Conservation (phyloP, 2,888 invertebrate species). For the Apomyelois bistriatella region DNA sequence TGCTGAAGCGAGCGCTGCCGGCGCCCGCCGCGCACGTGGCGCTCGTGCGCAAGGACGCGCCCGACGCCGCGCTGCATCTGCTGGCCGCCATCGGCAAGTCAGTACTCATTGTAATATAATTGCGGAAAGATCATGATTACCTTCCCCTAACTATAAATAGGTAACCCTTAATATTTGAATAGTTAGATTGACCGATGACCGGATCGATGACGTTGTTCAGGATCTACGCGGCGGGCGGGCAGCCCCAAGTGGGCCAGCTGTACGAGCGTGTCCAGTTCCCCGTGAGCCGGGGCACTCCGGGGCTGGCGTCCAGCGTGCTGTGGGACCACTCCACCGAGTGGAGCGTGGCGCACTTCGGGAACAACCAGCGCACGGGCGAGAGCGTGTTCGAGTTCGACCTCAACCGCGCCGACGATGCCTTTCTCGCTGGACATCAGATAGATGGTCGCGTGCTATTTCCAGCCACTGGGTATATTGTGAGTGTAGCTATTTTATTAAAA, state of each 20-base stretch:
- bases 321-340: constrained; percentile 97
- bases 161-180: too few relatives aligned
- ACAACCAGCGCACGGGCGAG: constrained; percentile 85
- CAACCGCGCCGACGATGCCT: constrained; percentile 85
- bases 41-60: constrained; percentile 83
- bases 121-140: too few relatives aligned
- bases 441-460: constrained; percentile 97
- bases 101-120: too few relatives aligned
- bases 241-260: constrained; percentile 84
- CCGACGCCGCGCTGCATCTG: constrained; percentile 81
- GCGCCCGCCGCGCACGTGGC: background rate
- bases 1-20: constrained; percentile 82
- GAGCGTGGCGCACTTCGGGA: constrained; percentile 89
- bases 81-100: constrained; percentile 85
- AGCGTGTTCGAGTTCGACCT: constrained; percentile 88
- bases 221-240: constrained; percentile 88
- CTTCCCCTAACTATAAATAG: too few relatives aligned
- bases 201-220: constrained; percentile 29
- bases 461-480: constrained; percentile 94
- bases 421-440: constrained; percentile 91
- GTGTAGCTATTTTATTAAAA: constrained; percentile 17
- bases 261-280: constrained; percentile 90
- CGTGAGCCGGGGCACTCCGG: constrained; percentile 94
- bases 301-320: constrained; percentile 89
- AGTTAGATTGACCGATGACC: too few relatives aligned